These are phyloP conservation scores for Liodrosophila aerea DNA, from an alignment of 2,888 invertebrate species.

Conservation along the genomic window DNA sequence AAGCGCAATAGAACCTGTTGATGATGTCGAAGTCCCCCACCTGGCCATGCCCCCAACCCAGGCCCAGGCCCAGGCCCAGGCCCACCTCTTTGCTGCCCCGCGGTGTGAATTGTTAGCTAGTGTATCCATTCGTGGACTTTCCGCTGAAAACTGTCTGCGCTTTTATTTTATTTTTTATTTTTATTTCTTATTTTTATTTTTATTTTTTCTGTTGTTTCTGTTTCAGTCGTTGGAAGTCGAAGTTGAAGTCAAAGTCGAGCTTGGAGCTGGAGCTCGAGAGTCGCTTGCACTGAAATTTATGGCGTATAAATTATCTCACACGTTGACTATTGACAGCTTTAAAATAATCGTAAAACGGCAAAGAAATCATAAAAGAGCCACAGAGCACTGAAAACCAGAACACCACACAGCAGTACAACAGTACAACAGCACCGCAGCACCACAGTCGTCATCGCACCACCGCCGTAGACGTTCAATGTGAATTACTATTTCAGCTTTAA, in stretches of 20 bases:
- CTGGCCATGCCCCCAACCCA: neutral
- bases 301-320: slow-evolving; percentile 79
- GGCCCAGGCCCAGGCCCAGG: neutral
- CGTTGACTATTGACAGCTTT: slow-evolving; percentile 79
- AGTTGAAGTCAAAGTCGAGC: slow-evolving; percentile 20
- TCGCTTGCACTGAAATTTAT: slow-evolving; percentile 75
- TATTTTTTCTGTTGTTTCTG: slow-evolving; percentile 6
- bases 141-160: slow-evolving; percentile 57
- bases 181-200: too few relatives aligned
- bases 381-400: slow-evolving; percentile 46
- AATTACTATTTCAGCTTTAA: slow-evolving; percentile 74
- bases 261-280: slow-evolving; percentile 26
- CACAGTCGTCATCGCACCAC: slow-evolving; percentile 11
- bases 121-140: slow-evolving; percentile 46
- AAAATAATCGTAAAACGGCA: slow-evolving; percentile 76
- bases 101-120: slow-evolving; percentile 23
- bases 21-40: slow-evolving; percentile 31
- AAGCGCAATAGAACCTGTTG: slow-evolving; percentile 57
- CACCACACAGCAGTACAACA: slow-evolving; percentile 14
- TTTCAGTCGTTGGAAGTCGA: slow-evolving; percentile 3
- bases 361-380: slow-evolving; percentile 72
- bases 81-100: slow-evolving; percentile 1
- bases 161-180: slow-evolving; percentile 35
- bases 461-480: slow-evolving; percentile 64
- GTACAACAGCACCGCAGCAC: neutral